These are phyloP conservation scores for Heliconius hewitsoni DNA, from an alignment of 1,140 invertebrate genomes.

Conservation along the genomic window DNA sequence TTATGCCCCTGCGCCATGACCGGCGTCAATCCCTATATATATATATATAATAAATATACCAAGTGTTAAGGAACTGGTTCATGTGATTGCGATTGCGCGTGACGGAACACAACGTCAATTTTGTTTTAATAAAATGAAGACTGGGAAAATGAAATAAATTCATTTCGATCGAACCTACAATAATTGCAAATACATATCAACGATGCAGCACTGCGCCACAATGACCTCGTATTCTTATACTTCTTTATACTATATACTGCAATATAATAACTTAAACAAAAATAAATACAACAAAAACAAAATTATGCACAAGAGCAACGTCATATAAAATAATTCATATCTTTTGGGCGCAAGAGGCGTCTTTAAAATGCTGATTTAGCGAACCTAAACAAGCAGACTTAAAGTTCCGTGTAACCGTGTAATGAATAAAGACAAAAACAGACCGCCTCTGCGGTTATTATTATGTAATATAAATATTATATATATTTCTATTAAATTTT, in stretches of 20 bases:
- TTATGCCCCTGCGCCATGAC: too few relatives aligned
- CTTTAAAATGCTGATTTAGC: constrained; percentile 13
- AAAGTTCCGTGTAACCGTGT: constrained; percentile 4
- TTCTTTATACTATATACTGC: not conserved
- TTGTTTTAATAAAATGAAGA: too few relatives aligned
- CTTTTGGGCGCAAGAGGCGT: not conserved
- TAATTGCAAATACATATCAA: too few relatives aligned
- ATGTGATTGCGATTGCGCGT: too few relatives aligned
- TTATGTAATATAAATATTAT: not conserved
- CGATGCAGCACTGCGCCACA: too few relatives aligned
- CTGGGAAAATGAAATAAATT: too few relatives aligned
- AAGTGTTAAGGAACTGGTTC: too few relatives aligned
- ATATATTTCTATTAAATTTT: not conserved
- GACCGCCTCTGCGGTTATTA: not conserved
- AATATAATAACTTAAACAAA: not conserved
- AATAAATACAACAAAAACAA: not conserved
- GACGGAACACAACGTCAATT: too few relatives aligned
- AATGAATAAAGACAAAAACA: not conserved
- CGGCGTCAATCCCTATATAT: too few relatives aligned
- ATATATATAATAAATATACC: too few relatives aligned
- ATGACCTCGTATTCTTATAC: too few relatives aligned
- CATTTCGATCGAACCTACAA: too few relatives aligned
- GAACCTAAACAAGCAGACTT: constrained; percentile 14
- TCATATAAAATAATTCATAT: constrained; percentile 18
- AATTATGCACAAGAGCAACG: constrained; percentile 22